phyloP scores from a whole-genome alignment of 2,888 invertebrate genomes.

The Epistrophe eligans region DNA sequence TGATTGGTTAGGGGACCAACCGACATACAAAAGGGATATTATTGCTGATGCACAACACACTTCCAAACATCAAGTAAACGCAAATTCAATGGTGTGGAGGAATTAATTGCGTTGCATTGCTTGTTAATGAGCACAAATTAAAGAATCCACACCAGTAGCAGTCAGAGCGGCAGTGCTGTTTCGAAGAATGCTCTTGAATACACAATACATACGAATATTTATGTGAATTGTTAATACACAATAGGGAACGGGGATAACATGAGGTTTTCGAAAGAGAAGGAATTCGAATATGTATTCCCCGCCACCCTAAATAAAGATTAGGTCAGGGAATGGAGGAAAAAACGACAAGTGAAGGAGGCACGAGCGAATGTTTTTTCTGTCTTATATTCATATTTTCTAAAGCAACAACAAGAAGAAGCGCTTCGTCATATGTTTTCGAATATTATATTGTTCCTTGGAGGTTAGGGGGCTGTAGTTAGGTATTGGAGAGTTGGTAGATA shows the following conservation, averaged over 20 bases:
- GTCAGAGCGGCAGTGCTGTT: not conserved
- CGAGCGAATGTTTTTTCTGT: conserved; percentile 8
- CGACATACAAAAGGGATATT: conserved; percentile 1
- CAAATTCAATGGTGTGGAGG: conserved; percentile 30
- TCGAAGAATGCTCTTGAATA: conserved; percentile 57
- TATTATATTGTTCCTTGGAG: not conserved
- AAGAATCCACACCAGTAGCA: conserved; percentile 27
- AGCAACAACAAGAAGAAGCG: not conserved
- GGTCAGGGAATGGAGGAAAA: conserved; percentile 33
- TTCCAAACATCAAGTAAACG: not conserved
- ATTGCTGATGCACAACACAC: conserved; percentile 14
- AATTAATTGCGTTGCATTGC: conserved; percentile 73
- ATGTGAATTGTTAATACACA: conserved; percentile 3
- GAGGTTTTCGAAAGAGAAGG: not conserved
- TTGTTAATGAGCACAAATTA: conserved; percentile 67
- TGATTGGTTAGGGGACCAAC: not conserved
- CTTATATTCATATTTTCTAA: conserved; percentile 7
- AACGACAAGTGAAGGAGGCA: conserved; percentile 5
- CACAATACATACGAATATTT: conserved; percentile 37
- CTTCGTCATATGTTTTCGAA: conserved; percentile 14
- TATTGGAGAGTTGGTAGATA: not conserved
- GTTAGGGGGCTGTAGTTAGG: not conserved
- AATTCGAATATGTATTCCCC: not conserved
- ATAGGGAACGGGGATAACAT: not conserved
- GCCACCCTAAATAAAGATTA: conserved; percentile 1